Conservation (phyloP, 2,113 vertebrate species). For the Tachuris rubrigastra region DNA sequence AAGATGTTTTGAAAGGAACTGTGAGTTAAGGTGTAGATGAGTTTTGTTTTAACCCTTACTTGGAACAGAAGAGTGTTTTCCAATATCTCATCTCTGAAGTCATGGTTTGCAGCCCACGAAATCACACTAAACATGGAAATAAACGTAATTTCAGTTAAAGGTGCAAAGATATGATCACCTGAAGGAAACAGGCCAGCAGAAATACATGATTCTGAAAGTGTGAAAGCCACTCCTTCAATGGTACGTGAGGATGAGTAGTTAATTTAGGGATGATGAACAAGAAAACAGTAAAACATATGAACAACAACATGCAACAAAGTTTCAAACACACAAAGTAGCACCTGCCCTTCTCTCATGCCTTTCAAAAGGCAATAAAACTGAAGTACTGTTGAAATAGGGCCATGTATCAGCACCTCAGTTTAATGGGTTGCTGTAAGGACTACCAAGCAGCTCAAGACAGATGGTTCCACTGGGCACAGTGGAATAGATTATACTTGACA, state of each 20-base stretch:
- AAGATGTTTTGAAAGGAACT: background rate
- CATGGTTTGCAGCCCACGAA: background rate
- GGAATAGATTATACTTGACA: background rate
- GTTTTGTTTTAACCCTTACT: background rate
- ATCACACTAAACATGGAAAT: background rate
- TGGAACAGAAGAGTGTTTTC: background rate
- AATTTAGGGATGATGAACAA: background rate
- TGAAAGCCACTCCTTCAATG: background rate
- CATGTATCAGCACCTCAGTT: background rate
- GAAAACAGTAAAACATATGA: background rate
- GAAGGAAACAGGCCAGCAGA: background rate
- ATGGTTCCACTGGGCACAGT: background rate
- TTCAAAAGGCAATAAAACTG: background rate
- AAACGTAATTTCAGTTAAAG: background rate
- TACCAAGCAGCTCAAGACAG: background rate
- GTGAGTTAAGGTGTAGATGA: background rate
- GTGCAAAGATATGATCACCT: background rate
- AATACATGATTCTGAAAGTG: background rate
- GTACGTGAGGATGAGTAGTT: rapidly evolving
- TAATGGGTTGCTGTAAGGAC: background rate
- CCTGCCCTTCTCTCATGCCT: background rate
- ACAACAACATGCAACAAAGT: background rate
- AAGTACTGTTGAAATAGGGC: background rate
- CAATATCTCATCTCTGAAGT: background rate
- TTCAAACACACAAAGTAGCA: background rate